phyloP scores from a whole-genome alignment of 2,888 invertebrate species.

The Cryptocheilus praepositus region DNA sequence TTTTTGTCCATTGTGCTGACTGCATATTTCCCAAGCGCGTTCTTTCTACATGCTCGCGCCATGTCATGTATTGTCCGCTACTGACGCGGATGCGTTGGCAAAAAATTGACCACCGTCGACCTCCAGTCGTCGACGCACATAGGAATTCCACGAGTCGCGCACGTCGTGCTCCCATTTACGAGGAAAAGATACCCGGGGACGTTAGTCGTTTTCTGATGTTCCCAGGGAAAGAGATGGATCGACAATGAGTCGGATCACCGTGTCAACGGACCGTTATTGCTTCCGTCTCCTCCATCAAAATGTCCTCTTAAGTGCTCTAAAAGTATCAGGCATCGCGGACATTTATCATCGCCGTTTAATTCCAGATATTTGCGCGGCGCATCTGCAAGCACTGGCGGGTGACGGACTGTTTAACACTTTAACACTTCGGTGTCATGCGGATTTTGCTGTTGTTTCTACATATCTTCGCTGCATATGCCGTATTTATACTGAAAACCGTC shows the following conservation, averaged over 20 bases:
- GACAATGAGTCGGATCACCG: not conserved
- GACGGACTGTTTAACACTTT: too few relatives aligned
- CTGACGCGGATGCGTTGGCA: not conserved
- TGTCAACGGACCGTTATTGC: not conserved
- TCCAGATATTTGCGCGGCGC: constrained; percentile 45
- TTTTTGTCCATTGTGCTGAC: not conserved
- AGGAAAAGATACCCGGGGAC: not conserved
- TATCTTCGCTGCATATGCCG: too few relatives aligned
- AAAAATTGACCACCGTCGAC: constrained; percentile 2
- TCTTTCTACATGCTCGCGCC: not conserved
- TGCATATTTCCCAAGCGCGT: not conserved
- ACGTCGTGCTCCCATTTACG: not conserved
- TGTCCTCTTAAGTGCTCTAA: not conserved
- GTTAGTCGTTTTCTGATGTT: not conserved
- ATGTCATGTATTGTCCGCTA: not conserved
- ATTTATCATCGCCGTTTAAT: constrained; percentile 22
- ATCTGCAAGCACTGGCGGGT: constrained; percentile 33
- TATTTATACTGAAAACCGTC: too few relatives aligned
- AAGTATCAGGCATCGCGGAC: not conserved
- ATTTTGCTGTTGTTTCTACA: too few relatives aligned
- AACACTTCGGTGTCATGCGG: too few relatives aligned
- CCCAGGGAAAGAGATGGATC: not conserved
- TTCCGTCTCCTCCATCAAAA: not conserved
- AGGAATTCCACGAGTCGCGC: not conserved
- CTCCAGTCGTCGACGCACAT: constrained; percentile 1